phyloP scores from a whole-genome alignment of 2,888 invertebrate species.

The Drosophila lacicola region DNA sequence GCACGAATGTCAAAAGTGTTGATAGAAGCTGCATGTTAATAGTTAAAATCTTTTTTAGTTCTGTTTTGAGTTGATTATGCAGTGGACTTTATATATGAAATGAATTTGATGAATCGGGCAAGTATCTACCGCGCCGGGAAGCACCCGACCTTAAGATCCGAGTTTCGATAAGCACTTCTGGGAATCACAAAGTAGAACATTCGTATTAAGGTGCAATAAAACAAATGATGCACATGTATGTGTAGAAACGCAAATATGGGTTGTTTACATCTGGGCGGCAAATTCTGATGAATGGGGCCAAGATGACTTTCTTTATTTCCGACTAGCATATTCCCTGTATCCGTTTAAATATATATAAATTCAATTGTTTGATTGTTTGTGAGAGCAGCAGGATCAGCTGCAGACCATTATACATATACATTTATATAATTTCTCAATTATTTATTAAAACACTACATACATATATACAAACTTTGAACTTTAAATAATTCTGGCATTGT shows the following conservation, averaged over 20 bases:
- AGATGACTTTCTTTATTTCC: no score
- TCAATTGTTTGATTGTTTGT: no score
- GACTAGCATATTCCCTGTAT: no score
- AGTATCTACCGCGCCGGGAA: slow-evolving; percentile 6
- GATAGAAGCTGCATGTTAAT: slow-evolving; percentile 55
- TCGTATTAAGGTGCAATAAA: not conserved
- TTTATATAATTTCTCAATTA: not conserved
- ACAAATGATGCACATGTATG: not conserved
- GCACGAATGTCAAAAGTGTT: slow-evolving; percentile 27
- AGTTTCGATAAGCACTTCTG: slow-evolving; percentile 10
- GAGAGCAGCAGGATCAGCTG: no score
- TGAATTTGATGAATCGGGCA: not conserved
- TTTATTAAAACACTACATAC: slow-evolving; percentile 26
- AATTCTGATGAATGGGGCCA: no score
- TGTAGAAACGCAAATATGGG: no score
- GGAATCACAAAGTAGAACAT: slow-evolving; percentile 7
- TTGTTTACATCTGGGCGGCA: not conserved
- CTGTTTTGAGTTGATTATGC: not conserved
- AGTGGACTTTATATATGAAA: slow-evolving; percentile 19
- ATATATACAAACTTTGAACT: slow-evolving; percentile 49
- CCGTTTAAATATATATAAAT: no score
- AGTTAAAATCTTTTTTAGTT: not conserved
- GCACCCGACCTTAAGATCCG: slow-evolving; percentile 14
- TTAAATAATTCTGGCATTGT: slow-evolving; percentile 9
- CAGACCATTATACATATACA: no score